A percentile compares a stretch with the other conserved stretches of the same genome.
Evolutionary conservation across 2,888 invertebrate species (phyloP).

Genomic region (Strigamia maritima): DNA sequence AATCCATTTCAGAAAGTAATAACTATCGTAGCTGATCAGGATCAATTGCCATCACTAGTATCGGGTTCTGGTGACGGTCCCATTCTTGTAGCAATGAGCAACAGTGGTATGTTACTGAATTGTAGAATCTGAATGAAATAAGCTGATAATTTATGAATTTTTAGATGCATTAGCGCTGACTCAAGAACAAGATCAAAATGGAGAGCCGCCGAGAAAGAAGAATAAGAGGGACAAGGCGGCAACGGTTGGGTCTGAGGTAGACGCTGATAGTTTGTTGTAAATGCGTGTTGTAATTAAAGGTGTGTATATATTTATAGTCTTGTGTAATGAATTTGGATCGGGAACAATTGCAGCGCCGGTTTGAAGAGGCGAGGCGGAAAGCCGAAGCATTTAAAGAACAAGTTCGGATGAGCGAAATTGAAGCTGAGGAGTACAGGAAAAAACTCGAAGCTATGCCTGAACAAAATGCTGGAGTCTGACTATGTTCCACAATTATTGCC

Average conservation of each 20-base stretch:
- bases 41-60: slow-evolving; percentile 40
- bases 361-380: slow-evolving; percentile 42
- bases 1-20: slow-evolving; percentile 40
- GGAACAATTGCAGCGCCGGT: slow-evolving; percentile 39
- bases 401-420: slow-evolving; percentile 41
- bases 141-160: background rate
- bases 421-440: slow-evolving; percentile 42
- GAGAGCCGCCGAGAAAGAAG: slow-evolving; percentile 34
- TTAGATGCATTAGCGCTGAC: slow-evolving; percentile 9
- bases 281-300: background rate
- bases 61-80: slow-evolving; percentile 35
- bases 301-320: background rate
- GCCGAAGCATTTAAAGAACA: slow-evolving; percentile 42
- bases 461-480: slow-evolving; percentile 26
- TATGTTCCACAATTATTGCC: background rate
- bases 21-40: slow-evolving; percentile 41
- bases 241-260: background rate
- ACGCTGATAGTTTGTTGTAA: background rate
- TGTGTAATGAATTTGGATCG: slow-evolving; percentile 37
- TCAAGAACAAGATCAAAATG: slow-evolving; percentile 33
- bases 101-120: background rate
- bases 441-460: slow-evolving; percentile 40
- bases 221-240: background rate
- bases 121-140: background rate
- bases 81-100: slow-evolving; percentile 40